Evolutionary conservation across 2,797 vertebrate species (phyloP), one percentile per base, ranked within the genome.

Genomic region (Gymnothorax reevesii): DNA sequence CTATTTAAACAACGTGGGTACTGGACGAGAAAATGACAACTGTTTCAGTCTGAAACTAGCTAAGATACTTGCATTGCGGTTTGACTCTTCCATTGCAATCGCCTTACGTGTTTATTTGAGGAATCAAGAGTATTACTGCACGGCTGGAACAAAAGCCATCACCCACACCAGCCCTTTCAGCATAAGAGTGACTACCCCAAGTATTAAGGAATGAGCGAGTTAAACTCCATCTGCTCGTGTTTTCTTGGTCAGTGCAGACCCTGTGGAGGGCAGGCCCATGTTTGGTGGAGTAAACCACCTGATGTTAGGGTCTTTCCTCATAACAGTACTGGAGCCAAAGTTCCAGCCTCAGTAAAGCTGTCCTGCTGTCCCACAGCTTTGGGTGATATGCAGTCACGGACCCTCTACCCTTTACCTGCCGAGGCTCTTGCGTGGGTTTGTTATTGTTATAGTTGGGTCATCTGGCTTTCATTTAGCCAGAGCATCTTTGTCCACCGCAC

Each of bases 201-300:
- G 93, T 89, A 94, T 95, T 92, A 95, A 95, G 94, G 92, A 90
- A 94, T 42, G 33, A 42, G 33, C 20, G 15, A 95, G 92, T 93
- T 90, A 91, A 95, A 95, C 91, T 93, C 93, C 95, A 95, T 95
- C 94, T 96, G 95, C 89, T 90, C 4, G 60, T 86, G 82, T 84
- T 86, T 71, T 84, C 85, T 83, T 66, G 62, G 85, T 83, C 33
- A 42, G 57, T 7, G 75, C 57, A 22, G n/a, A 42, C 86, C 80
- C 59, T 79, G 54, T 88, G 88, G 85, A 86, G 82, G 83, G 84
- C 83, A 88, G 84, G 33, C 25, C 87, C 85, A 22, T 66, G 83
- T 85, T 79, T 77, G 83, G 86, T 75, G 62, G 22, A 87, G 64
- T 60, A 83, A 27, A 83, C 64, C 17, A 22, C 73, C 42, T 57